Evolutionary conservation across 1,140 invertebrate genomes (phyloP), one percentile per base, ranked within the genome.

Genomic region (Copidosoma floridanum): DNA sequence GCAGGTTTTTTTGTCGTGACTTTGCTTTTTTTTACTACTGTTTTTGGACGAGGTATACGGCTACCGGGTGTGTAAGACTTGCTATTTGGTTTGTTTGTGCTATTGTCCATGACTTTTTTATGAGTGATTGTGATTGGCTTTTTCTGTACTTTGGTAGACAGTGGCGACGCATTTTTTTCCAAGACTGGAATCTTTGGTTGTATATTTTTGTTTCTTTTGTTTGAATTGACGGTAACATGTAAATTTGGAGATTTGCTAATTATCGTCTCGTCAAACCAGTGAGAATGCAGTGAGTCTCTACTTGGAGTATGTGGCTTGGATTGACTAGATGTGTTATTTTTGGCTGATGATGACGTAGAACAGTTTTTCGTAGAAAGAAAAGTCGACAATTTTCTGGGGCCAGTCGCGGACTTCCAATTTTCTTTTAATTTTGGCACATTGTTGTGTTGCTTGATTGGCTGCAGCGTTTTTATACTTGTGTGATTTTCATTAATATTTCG

Each of bases 191-290:
- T 50, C 18, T 63, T 59, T 18, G 51, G n/a, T n/a, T n/a, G n/a
- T 12, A 46, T 20, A 21, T 52, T 50, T 35, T 40, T 53, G 0
- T 32, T 43, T 24, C 27, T 59, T 20, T 52, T 32, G 12, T 57
- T 3, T 8, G 8, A 18, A 4, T 24, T 8, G 21, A 10, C 37
- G 16, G 44, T 29, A 38, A 65, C 32, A 38, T 18, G n/a, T 38
- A 61, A 58, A 62, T 65, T 65, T 51, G 64, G 61, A 23, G 57
- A 59, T 37, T 61, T 64, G 20, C 57, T 66, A 26, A 64, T n/a
- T 47, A 64, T 56, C 23, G 57, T 54, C 37, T 66, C 41, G 47
- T 62, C 29, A 12, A 57, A 38, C 29, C 24, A 29, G 4, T 51
- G 2, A 21, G 3, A 32, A 46, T 11, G 12, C 16, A 47, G 44